These are phyloP conservation scores for Graptemys geographica DNA, from an alignment of 2,797 vertebrate genomes.

Conservation along the genomic window DNA sequence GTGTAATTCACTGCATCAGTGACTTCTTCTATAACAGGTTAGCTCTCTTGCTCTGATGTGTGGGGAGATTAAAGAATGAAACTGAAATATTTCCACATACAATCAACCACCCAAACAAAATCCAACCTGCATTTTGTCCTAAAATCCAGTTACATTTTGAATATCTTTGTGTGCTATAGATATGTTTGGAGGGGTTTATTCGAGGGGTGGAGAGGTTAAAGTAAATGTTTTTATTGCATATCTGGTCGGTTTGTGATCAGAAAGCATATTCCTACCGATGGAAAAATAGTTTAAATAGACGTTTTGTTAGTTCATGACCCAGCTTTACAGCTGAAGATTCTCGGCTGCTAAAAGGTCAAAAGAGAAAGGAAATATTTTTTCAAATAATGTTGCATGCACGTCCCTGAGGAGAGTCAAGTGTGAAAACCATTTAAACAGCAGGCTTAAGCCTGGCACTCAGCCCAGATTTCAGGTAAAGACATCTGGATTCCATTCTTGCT, in stretches of 20 bases:
- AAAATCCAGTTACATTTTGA: not conserved
- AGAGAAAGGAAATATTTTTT: slow-evolving; percentile 80
- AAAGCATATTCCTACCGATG: slow-evolving; percentile 46
- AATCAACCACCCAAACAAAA: not conserved
- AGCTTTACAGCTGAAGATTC: slow-evolving; percentile 60
- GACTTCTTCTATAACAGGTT: not conserved
- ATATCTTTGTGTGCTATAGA: not conserved
- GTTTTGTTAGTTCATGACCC: slow-evolving; percentile 55
- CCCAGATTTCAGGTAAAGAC: slow-evolving; percentile 79
- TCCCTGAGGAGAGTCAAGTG: slow-evolving; percentile 73
- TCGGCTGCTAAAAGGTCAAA: slow-evolving; percentile 64
- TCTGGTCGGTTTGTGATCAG: slow-evolving; percentile 52
- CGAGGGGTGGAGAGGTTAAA: not conserved
- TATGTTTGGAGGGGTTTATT: not conserved
- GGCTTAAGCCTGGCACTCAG: slow-evolving; percentile 77
- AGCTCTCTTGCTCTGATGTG: not conserved
- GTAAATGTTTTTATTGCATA: slow-evolving; percentile 16
- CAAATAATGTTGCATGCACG: slow-evolving; percentile 63
- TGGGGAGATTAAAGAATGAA: not conserved
- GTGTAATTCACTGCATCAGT: not conserved
- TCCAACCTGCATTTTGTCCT: not conserved
- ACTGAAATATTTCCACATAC: not conserved
- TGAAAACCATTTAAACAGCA: slow-evolving; percentile 80
- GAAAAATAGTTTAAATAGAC: slow-evolving; percentile 50
- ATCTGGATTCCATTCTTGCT: slow-evolving; percentile 83